Base-by-base conservation (phyloP, 2,888 invertebrate genomes). In the Portevinia maculata region DNA sequence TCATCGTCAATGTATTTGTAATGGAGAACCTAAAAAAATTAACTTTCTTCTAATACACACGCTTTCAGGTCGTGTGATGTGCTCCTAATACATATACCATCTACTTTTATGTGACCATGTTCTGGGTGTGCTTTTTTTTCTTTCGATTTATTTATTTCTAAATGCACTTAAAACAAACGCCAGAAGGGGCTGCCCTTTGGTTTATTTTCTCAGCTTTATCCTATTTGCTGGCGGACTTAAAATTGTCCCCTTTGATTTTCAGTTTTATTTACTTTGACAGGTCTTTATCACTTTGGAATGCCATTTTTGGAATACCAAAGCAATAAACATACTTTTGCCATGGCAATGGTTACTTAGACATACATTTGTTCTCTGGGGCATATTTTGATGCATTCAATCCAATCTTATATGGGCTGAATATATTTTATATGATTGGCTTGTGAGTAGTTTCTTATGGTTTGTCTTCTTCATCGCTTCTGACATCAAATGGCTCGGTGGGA, bases 1-100 rank as follows among this genome's bases (percentile, higher is more conserved):
- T 69, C 55, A 37, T 81, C 70, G 50, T 67, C 78, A 44, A 83
- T 83, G 83, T 83, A 67, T 83, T 83, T 76, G 83, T 83, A 78
- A 78, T 67, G 71, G 67, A 73, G 67, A 62, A 78, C 55, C 64
- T 60, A 75, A 78, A 76, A 75, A 57, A 83, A 83, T 71, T 73
- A 73, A 78, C 60, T 83, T 60, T 59, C 64, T 37, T 74, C 65
- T 76, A 75, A 70, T 65, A 59, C 70, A 76, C 67, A 76, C 50
- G 44, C 62, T 64, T 59, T 70, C 69, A 70, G 70, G 64, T 70
- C 73, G 73, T 37, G 75, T 24, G 24, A 21, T 62, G 64, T 52
- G 67, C 48, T 67, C 44, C 76, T 76, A 83, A 83, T 81, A 15
- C 39, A 5, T 24, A 59, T 48, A 55, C 62, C 50, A 53, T 60